Percentiles rank a stretch among this genome's conserved stretches.
Evolutionary conservation across 2,888 invertebrate species (phyloP).

Genomic region (Tachystola acroxantha): DNA sequence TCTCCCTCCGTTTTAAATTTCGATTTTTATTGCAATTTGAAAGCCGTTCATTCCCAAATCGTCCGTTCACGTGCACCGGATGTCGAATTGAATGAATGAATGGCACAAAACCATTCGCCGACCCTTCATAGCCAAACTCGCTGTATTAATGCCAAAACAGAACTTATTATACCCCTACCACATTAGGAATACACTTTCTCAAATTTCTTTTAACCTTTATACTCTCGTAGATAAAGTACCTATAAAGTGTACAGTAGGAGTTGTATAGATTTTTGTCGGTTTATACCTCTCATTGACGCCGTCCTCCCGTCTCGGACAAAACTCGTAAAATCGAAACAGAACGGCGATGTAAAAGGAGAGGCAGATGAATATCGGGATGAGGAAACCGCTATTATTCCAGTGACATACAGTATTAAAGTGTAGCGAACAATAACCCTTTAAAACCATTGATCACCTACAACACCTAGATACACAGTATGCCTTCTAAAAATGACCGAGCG

Average conservation of each 20-base stretch:
- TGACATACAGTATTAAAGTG: slow-evolving; percentile 30
- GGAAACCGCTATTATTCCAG: slow-evolving; percentile 56
- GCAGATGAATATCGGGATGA: slow-evolving; percentile 68
- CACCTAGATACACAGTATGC: no score
- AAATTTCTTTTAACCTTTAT: slow-evolving; percentile 17
- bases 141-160: slow-evolving; percentile 60
- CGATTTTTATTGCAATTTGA: slow-evolving; percentile 44
- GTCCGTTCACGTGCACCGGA: slow-evolving; percentile 66
- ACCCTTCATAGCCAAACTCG: slow-evolving; percentile 51
- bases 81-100: slow-evolving; percentile 42
- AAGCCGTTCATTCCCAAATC: slow-evolving; percentile 32
- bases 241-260: slow-evolving; percentile 24
- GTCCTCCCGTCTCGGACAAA: slow-evolving; percentile 40
- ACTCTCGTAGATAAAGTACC: slow-evolving; percentile 23
- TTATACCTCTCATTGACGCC: slow-evolving; percentile 56
- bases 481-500: no score
- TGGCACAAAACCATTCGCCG: slow-evolving; percentile 52
- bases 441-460: no score
- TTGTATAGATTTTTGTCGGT: slow-evolving; percentile 32
- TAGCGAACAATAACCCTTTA: slow-evolving; percentile 12
- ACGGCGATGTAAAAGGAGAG: slow-evolving; percentile 58
- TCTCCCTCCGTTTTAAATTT: slow-evolving; percentile 20
- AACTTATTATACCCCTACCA: slow-evolving; percentile 40
- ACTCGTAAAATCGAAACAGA: slow-evolving; percentile 70
- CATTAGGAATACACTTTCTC: slow-evolving; percentile 16